Base-by-base conservation (phyloP, 2,888 invertebrate genomes). In the Lasioglossum marginatum region DNA sequence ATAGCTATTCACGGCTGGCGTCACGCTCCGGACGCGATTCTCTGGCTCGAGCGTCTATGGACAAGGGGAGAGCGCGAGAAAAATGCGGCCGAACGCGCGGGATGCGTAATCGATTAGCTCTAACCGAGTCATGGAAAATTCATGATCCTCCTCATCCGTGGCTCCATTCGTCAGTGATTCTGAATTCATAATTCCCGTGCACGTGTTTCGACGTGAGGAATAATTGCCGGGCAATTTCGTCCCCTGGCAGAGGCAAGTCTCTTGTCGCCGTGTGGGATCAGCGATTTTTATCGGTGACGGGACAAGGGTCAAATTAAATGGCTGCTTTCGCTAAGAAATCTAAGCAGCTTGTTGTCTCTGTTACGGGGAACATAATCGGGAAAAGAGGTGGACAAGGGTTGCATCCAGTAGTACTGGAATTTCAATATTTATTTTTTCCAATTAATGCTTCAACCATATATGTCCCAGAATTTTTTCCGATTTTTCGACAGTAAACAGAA, bases 81-180 rank as follows among this genome's bases (percentile, higher is more conserved):
- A 82, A 88, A 87, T 86, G 81, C 66, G 76, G 43, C 80, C 79
- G 83, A 83, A 77, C 82, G 74, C 77, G 27, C 68, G 66, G 45
- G 72, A 85, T 48, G 79, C 81, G 72, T 90, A 90, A 90, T 90
- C 88, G 86, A 90, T 90, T 89, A 86, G 43, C 73, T 71, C 63
- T 63, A 31, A 80, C 77, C 68, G 81, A 84, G 76, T 60, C 85
- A 63, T 70, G 72, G 60, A 72, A 68, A 77, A 78, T 82, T 82
- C 48, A 73, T 77, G 66, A 82, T 77, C 40, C 79, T n/a, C 77
- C 60, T 31, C 34, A 19, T 31, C 34, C 66, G 31, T 19, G 66
- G 31, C 66, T 19, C 66, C 27, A n/a, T 63, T 63, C 63, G 27
- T 63, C 63, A 2, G 34, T 3, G 12, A 37, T 23, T n/a, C 40